Evolutionary conservation across 1,140 invertebrate genomes (phyloP).

Genomic region (Geopemphigus sp.): DNA sequence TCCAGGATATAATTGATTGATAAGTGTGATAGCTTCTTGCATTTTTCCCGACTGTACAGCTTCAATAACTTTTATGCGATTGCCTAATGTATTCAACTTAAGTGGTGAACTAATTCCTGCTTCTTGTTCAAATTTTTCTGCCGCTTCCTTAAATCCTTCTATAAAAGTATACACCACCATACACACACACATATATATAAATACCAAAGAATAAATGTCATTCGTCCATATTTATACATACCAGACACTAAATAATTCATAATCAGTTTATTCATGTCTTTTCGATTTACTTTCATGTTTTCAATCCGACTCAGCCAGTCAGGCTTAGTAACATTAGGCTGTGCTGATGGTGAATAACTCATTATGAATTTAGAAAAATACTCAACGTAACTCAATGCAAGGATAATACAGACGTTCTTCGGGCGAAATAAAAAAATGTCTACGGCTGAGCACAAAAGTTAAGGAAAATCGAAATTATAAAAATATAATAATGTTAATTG

Average conservation of each 20-base stretch:
- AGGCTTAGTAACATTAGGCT: conserved; percentile 55
- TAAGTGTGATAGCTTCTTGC: conserved; percentile 86
- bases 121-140: conserved; percentile 93
- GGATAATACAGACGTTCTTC: too few relatives aligned
- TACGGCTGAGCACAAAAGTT: too few relatives aligned
- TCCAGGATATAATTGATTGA: conserved; percentile 93
- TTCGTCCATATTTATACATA: conserved; percentile 56
- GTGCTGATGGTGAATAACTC: conserved; percentile 32
- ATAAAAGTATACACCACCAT: conserved; percentile 54
- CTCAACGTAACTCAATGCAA: too few relatives aligned
- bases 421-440: too few relatives aligned
- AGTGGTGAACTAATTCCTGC: conserved; percentile 83
- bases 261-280: conserved; percentile 93
- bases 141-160: conserved; percentile 98
- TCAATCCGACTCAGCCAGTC: conserved; percentile 73
- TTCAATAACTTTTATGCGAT: conserved; percentile 90
- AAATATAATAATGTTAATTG: too few relatives aligned
- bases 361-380: neutral
- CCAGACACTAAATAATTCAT: conserved; percentile 99
- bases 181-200: neutral
- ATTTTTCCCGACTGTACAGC: conserved; percentile 91
- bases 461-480: too few relatives aligned
- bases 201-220: neutral
- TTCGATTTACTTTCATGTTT: conserved; percentile 78
- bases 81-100: conserved; percentile 85